Evolutionary conservation across 1,140 invertebrate species (phyloP).

Genomic region (Pseudomyrmex pallidus): DNA sequence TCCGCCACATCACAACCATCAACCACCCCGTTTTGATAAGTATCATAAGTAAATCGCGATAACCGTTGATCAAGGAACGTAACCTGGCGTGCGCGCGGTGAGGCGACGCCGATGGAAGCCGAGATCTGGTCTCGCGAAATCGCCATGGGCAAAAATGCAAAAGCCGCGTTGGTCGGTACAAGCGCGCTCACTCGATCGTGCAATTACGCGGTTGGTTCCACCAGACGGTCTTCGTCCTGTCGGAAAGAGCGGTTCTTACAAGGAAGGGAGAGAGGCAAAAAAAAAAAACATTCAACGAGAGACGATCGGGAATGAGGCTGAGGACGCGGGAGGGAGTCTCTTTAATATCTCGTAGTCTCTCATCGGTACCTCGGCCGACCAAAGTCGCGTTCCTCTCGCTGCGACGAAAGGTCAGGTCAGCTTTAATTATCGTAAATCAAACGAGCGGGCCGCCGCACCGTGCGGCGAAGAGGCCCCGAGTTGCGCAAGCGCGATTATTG

Average conservation of each 20-base stretch:
- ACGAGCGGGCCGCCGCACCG: conserved; percentile 72
- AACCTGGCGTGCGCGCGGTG: neutral
- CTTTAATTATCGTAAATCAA: conserved; percentile 84
- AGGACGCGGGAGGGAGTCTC: conserved; percentile 44
- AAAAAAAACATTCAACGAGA: neutral
- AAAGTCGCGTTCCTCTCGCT: conserved; percentile 61
- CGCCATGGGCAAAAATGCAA: conserved; percentile 74
- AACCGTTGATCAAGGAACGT: conserved; percentile 61
- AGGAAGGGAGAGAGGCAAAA: neutral
- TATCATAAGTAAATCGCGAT: conserved; percentile 77
- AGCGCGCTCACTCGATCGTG: conserved; percentile 58
- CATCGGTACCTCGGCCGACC: conserved; percentile 59
- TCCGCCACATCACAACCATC: conserved; percentile 18
- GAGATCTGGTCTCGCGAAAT: conserved; percentile 62
- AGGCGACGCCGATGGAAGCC: conserved; percentile 46
- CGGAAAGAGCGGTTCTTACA: conserved; percentile 24
- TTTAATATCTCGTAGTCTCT: conserved; percentile 69
- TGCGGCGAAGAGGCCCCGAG: conserved; percentile 62
- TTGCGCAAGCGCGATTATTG: conserved; percentile 75
- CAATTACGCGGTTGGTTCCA: conserved; percentile 75
- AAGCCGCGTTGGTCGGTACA: conserved; percentile 46
- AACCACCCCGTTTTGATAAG: conserved; percentile 60
- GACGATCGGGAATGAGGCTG: conserved; percentile 14
- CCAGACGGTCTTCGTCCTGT: conserved; percentile 35
- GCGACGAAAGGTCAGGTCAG: conserved; percentile 82